Base-by-base conservation (phyloP, 2,888 invertebrate genomes). In the Stenolophus ochropezus region DNA sequence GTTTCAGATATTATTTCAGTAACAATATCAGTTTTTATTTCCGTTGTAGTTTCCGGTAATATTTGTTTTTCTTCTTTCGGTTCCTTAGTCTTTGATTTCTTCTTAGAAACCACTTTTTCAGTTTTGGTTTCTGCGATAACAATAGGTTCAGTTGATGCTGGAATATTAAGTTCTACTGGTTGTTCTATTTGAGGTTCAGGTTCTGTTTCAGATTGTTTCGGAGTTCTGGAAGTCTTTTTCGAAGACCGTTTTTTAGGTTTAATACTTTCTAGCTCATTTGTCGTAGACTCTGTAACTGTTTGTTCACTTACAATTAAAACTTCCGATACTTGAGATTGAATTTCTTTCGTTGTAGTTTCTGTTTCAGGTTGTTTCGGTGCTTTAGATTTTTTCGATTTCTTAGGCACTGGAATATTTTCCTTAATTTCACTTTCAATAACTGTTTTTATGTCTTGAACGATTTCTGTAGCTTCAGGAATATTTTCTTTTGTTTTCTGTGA, bases 231-330 rank as follows among this genome's bases (percentile, higher is more conserved):
- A 16, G 6, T 71, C 33, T 71, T 42, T 33, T 33, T 71, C 20
- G 47, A 5, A 3, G 14, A 20, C 5, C 23, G 61, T 11, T 71
- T 42, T 11, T 14, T 69, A 18, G 11, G 14, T 69, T 69, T 27
- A 27, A 27, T 8, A n/a, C 5, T 69, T 18, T 42, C 69, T 5
- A n/a, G n/a, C n/a, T 25, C n/a, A 2, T 23, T 2, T 8, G 42
- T 33, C 42, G 58, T 58, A 3, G 23, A 20, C 8, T 58, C 21
- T 18, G 21, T 76, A 65, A 47, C 47, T 88, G 4, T 86, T 85
- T 82, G 89, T 89, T 58, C n/a, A 14, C 4, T 88, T 86, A 85
- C 90, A 89, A 85, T 90, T 88, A n/a, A n/a, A n/a, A 8, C 89
- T 87, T 23, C 86, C 47, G 86, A 86, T 83, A 88, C 84, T 87